Base-by-base conservation (phyloP, 2,113 vertebrate species). In the Ginglymostoma cirratum region DNA sequence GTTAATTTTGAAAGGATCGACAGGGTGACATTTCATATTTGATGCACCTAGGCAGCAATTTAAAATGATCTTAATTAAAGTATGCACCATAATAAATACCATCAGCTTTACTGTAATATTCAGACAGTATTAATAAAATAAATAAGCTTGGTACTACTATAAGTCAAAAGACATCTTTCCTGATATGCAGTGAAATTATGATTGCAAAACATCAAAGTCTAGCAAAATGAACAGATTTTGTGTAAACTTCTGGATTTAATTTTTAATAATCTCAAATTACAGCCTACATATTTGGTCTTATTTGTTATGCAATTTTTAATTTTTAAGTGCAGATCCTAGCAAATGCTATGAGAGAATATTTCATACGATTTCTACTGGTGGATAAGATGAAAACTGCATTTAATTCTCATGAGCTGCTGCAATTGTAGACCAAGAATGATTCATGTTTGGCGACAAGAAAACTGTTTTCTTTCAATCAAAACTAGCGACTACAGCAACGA, bases 121-220 rank as follows among this genome's bases (percentile, higher is more conserved):
- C 52, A 65, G 87, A 0, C 3, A n/a, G 52, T 65, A 65, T 65
- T 61, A 92, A 92, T 92, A 92, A 92, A 83, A 21, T 83, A 83
- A 38, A 83, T 83, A 83, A n/a, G 30, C 27, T 55, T 15, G 27
- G 52, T 21, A 92, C 34, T 65, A 92, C 15, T 65, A 55, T n/a
- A 19, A 17, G 65, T 92, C 55, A 19, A 52, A 55, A 65, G 87
- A 65, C 52, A n/a, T 19, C 15, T 55, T n/a, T 55, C 12, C 55
- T 19, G 27, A 65, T 92, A 34, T n/a, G 55, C 30, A 65, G 14
- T 61, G 55, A 92, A 92, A 34, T 1, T 15, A 61, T n/a, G 55
- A 92, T 92, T 92, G 87, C 15, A 92, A 65, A 92, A 65, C 87
- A 92, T 92, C 87, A 92, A 90, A 90, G 87, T 92, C 27, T 65